These are phyloP conservation scores for Acromyrmex echinatior DNA, from an alignment of 1,140 invertebrate species.

Conservation along the genomic window DNA sequence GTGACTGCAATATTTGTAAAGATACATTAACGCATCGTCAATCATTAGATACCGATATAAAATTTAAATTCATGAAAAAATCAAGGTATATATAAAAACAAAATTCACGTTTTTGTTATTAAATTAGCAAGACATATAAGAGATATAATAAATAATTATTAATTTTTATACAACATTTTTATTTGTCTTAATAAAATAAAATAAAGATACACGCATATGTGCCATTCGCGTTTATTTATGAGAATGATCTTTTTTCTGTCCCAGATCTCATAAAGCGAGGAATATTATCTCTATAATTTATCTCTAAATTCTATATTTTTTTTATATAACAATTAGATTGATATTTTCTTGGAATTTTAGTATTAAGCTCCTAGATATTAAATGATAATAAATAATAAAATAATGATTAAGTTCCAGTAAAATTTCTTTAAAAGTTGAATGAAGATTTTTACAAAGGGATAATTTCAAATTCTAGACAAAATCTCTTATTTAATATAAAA, in stretches of 20 bases:
- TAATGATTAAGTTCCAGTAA: neutral
- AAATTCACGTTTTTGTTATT: neutral
- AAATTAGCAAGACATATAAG: neutral
- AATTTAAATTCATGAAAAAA: neutral
- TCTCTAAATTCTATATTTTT: neutral
- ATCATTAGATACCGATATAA: neutral
- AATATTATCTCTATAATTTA: neutral
- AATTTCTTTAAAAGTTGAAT: neutral
- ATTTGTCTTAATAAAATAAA: neutral
- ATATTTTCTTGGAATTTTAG: neutral
- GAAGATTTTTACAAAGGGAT: neutral
- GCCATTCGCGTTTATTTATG: neutral
- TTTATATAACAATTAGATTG: too few relatives aligned
- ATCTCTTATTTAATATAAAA: constrained; percentile 12
- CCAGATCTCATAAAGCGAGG: neutral
- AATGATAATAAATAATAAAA: constrained; percentile 7
- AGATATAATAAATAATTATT: neutral
- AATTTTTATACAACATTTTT: neutral
- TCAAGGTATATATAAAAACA: neutral
- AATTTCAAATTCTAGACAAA: neutral
- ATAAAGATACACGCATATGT: neutral
- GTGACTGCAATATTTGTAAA: neutral
- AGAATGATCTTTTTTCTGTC: neutral
- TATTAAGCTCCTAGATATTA: neutral
- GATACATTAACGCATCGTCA: neutral